Evolutionary conservation across 1,140 invertebrate species (phyloP), one percentile per base, ranked within the genome.

Genomic region (Bradynema listronoti): DNA sequence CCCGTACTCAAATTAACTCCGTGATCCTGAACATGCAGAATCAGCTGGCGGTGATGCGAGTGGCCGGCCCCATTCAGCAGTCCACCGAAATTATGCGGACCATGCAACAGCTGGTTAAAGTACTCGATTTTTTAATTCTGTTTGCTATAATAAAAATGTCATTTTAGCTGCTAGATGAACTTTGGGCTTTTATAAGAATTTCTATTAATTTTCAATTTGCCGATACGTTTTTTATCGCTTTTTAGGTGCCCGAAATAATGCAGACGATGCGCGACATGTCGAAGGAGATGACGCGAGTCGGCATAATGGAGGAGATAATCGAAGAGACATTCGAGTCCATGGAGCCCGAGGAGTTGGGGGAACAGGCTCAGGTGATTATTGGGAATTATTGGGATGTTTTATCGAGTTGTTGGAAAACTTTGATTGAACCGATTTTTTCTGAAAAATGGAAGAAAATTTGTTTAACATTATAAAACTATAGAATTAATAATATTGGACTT

Each of bases 221-320:
- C n/a, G n/a, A n/a, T n/a, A n/a, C n/a, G n/a, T n/a, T n/a, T n/a
- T n/a, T n/a, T n/a, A n/a, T n/a, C n/a, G n/a, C n/a, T n/a, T 69
- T 83, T 33, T 36, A 63, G 63, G 58, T 97, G 4, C 90, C 91
- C 0, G 92, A 98, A 81, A 86, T 99, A 19, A 88, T 90, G 1
- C 85, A 86, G 16, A 93, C 90, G 0, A 98, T 98, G 94, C 85
- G 90, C 74, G 93, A 97, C 68, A 82, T 99, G 80, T 94, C 91
- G 0, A 93, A 90, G 80, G 93, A 97, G 84, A 96, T 97, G 92
- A 96, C 93, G 88, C 91, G 83, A 78, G 91, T 92, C 4, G 93
- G 93, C n/a, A 95, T 97, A 43, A 91, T 98, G 58, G 93, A 96
- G 78, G 92, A 98, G 82, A 97, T 99, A 93, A 81, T 98, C 39